These are phyloP conservation scores for Lacanobia oleracea DNA, from an alignment of 2,888 invertebrate species.

Conservation along the genomic window DNA sequence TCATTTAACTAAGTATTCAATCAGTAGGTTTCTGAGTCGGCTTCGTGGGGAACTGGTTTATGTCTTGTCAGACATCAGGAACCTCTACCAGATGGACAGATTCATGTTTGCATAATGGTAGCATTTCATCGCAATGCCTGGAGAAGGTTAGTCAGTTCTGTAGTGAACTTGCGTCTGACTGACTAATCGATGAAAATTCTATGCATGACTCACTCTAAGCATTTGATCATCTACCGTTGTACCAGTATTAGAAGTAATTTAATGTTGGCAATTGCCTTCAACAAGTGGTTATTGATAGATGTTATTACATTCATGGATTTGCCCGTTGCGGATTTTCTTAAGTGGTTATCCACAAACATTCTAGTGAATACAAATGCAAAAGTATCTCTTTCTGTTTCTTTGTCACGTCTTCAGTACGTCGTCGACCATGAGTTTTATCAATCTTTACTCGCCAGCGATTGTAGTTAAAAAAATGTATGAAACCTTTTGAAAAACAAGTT, in stretches of 20 bases:
- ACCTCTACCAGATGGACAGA: neutral
- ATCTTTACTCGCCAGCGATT: no score
- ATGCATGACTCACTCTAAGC: neutral
- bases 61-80: neutral
- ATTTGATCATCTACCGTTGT: neutral
- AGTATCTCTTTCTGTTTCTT: neutral
- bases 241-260: neutral
- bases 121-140: neutral
- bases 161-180: neutral
- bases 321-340: neutral
- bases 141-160: neutral
- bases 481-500: no score
- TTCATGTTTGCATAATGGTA: neutral
- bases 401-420: neutral
- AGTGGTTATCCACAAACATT: neutral
- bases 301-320: constrained; percentile 7
- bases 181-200: neutral
- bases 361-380: constrained; percentile 8
- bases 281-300: constrained; percentile 32
- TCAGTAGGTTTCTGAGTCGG: no score
- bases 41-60: neutral
- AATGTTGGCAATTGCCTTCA: constrained; percentile 13
- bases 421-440: no score
- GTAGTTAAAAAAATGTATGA: no score
- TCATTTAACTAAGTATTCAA: no score